A percentile compares a stretch with the other conserved stretches of the same genome.
Conservation (phyloP, 1,140 invertebrate genomes). For the Piezodorus guildinii region DNA sequence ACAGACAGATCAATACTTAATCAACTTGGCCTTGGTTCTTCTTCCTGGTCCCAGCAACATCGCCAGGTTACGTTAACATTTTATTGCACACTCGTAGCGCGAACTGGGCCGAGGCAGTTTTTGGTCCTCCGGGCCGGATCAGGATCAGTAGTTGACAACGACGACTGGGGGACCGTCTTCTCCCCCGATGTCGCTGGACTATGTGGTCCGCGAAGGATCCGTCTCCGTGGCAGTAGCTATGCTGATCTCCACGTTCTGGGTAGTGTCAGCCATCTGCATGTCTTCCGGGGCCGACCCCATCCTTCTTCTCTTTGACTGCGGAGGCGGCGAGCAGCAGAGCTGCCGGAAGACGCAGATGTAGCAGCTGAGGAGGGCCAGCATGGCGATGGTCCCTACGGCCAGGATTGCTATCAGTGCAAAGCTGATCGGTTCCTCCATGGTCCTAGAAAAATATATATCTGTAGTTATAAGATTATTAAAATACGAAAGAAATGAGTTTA, state of each 20-base stretch:
- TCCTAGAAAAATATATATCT: too few species aligned
- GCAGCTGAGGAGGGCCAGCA: conserved; percentile 41
- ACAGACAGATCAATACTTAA: too few species aligned
- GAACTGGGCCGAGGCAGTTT: too few species aligned
- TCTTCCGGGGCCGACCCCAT: conserved; percentile 33
- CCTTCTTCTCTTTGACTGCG: conserved; percentile 27
- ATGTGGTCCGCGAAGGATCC: background rate
- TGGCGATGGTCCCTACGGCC: conserved; percentile 38
- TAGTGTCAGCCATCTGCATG: conserved; percentile 40
- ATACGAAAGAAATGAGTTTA: too few species aligned
- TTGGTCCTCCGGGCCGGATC: too few species aligned
- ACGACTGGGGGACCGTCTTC: conserved; percentile 1
- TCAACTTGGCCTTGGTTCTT: too few species aligned
- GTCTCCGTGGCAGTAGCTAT: conserved; percentile 33
- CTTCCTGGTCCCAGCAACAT: too few species aligned
- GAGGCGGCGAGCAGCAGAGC: conserved; percentile 35
- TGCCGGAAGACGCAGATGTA: conserved; percentile 42
- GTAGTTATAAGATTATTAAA: too few species aligned
- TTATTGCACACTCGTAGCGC: too few species aligned
- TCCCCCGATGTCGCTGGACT: conserved; percentile 9
- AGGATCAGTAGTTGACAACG: background rate
- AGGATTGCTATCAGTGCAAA: conserved; percentile 41
- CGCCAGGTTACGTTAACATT: too few species aligned
- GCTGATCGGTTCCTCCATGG: conserved; percentile 36
- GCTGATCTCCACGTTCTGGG: conserved; percentile 34